phyloP scores from a whole-genome alignment of 2,888 invertebrate species.

The Loripinus fragilis region DNA sequence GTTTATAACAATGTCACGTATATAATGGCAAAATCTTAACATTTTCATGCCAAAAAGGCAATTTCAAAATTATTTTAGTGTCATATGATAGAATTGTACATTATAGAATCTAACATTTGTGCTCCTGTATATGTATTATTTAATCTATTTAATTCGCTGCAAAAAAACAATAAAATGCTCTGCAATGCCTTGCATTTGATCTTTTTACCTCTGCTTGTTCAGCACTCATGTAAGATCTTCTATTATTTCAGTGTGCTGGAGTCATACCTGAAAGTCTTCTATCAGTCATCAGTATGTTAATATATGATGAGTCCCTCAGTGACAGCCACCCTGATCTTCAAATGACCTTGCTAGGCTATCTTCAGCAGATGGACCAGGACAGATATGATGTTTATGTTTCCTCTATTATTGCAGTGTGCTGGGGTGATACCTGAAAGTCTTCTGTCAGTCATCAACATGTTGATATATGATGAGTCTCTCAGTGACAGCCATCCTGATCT shows the following conservation, averaged over 20 bases:
- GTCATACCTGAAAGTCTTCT: constrained; percentile 74
- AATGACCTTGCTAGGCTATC: constrained; percentile 65
- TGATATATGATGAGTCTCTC: constrained; percentile 77
- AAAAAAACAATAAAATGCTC: too few species aligned
- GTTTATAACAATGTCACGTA: too few species aligned
- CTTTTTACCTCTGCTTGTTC: too few species aligned
- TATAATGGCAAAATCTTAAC: too few species aligned
- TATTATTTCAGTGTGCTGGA: constrained; percentile 50
- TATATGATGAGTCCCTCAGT: constrained; percentile 77
- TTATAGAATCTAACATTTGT: too few species aligned
- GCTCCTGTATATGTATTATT: too few species aligned
- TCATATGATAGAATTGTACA: too few species aligned
- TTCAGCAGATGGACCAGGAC: constrained; percentile 70
- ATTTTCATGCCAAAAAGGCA: too few species aligned
- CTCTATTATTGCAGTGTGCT: constrained; percentile 50
- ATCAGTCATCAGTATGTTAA: constrained; percentile 64
- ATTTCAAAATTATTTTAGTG: too few species aligned
- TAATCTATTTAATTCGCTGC: too few species aligned
- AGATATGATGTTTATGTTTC: constrained; percentile 67
- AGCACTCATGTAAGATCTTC: too few species aligned
- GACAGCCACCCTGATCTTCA: constrained; percentile 72
- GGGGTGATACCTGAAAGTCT: constrained; percentile 73
- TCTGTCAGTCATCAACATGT: constrained; percentile 62
- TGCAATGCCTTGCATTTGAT: too few species aligned
- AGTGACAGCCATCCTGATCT: constrained; percentile 71